Conservation (phyloP, 35 echinoderm and acorn worm genomes). For the Heliocidaris tuberculata region DNA sequence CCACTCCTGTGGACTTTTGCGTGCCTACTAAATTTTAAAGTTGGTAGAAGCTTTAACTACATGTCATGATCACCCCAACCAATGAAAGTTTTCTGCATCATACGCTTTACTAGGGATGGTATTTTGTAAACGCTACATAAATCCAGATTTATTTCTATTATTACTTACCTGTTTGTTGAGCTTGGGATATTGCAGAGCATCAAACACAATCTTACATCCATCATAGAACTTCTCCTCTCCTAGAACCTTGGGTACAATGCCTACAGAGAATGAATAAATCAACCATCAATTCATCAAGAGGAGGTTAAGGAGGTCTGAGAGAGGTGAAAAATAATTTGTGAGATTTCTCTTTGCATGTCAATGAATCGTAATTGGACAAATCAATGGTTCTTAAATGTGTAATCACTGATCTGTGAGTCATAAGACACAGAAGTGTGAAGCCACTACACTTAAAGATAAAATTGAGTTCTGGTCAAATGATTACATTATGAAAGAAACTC, state of each 20-base stretch:
- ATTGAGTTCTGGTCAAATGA: no score
- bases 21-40: no score
- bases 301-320: background rate
- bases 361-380: background rate
- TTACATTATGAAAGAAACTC: no score
- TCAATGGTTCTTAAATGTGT: background rate
- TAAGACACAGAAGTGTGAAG: no score
- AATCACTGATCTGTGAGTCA: no score
- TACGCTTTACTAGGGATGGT: no score
- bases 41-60: no score
- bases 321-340: background rate
- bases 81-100: no score
- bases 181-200: constrained; percentile 93
- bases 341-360: background rate
- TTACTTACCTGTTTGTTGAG: constrained; percentile 93
- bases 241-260: constrained; percentile 71
- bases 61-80: no score
- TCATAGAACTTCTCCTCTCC: constrained; percentile 90
- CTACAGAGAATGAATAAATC: constrained; percentile 39
- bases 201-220: constrained; percentile 88
- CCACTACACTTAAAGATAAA: no score
- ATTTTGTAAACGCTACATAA: no score
- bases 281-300: background rate
- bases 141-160: background rate
- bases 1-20: no score